These are phyloP conservation scores for Microplitis demolitor DNA, from an alignment of 1,140 invertebrate species.

Conservation along the genomic window DNA sequence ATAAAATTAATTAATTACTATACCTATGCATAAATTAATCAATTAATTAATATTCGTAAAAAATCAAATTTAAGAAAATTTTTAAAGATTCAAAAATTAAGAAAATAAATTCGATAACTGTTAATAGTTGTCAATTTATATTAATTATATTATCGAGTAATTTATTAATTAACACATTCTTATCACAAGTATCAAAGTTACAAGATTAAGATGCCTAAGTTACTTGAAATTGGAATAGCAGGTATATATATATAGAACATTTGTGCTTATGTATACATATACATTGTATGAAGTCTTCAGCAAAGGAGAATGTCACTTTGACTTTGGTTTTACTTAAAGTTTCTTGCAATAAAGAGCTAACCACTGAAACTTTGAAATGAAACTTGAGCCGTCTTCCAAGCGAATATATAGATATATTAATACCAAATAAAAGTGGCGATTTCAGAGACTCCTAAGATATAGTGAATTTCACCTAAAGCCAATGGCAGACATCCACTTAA, in stretches of 20 bases:
- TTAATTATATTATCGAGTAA: not conserved
- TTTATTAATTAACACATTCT: not conserved
- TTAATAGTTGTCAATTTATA: not conserved
- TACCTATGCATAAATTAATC: no score
- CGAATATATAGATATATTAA: no score
- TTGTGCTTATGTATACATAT: no score
- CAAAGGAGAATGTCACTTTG: not conserved
- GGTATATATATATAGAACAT: no score
- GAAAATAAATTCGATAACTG: no score
- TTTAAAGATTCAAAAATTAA: no score
- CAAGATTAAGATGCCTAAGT: no score
- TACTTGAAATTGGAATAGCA: no score
- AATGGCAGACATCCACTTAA: slow-evolving; percentile 36
- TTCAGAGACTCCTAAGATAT: not conserved
- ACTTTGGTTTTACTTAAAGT: not conserved
- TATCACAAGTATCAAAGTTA: no score
- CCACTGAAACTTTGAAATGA: slow-evolving; percentile 33
- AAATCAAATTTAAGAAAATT: no score
- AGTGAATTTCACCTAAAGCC: slow-evolving; percentile 3
- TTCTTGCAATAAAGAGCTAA: slow-evolving; percentile 28
- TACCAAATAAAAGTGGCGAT: not conserved
- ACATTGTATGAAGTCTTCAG: not conserved
- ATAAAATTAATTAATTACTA: no score
- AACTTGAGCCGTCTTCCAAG: slow-evolving; percentile 10
- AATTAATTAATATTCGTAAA: no score